A percentile compares a stretch with the other conserved stretches of the same genome.
Evolutionary conservation across 2,888 invertebrate genomes (phyloP).

Genomic region (Eretmocerus hayati): DNA sequence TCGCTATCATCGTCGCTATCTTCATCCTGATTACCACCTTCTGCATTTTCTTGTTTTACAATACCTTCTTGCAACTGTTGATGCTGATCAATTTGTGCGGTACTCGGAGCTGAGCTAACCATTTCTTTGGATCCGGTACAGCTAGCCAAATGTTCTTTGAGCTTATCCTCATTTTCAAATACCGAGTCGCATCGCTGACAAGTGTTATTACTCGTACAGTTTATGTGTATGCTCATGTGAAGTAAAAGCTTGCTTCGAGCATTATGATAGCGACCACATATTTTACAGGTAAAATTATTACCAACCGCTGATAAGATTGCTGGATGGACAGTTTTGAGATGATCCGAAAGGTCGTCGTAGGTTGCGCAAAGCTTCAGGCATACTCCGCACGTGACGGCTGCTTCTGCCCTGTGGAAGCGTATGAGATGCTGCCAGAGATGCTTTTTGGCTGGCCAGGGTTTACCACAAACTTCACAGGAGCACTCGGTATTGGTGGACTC

Average conservation of each 20-base stretch:
- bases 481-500: slow-evolving; percentile 47
- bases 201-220: slow-evolving; percentile 41
- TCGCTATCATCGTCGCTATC: slow-evolving; percentile 18
- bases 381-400: slow-evolving; percentile 56
- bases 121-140: slow-evolving; percentile 29
- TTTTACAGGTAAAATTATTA: slow-evolving; percentile 54
- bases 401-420: slow-evolving; percentile 53
- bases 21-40: slow-evolving; percentile 17
- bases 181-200: slow-evolving; percentile 38
- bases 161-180: slow-evolving; percentile 35
- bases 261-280: slow-evolving; percentile 53
- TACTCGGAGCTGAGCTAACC: too few species aligned
- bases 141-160: slow-evolving; percentile 32
- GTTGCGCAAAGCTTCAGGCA: slow-evolving; percentile 52
- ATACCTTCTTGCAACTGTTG: slow-evolving; percentile 1
- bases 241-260: slow-evolving; percentile 52
- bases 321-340: slow-evolving; percentile 49
- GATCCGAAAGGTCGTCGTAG: slow-evolving; percentile 49
- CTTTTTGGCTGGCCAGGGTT: slow-evolving; percentile 56
- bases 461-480: slow-evolving; percentile 53
- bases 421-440: slow-evolving; percentile 57
- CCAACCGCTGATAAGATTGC: slow-evolving; percentile 50
- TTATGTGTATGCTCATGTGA: slow-evolving; percentile 55
- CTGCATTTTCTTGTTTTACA: slow-evolving; percentile 25
- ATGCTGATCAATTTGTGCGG: too few species aligned